Evolutionary conservation across 1,140 invertebrate species (phyloP), one percentile per base, ranked within the genome.

Genomic region (Episyrphus balteatus): DNA sequence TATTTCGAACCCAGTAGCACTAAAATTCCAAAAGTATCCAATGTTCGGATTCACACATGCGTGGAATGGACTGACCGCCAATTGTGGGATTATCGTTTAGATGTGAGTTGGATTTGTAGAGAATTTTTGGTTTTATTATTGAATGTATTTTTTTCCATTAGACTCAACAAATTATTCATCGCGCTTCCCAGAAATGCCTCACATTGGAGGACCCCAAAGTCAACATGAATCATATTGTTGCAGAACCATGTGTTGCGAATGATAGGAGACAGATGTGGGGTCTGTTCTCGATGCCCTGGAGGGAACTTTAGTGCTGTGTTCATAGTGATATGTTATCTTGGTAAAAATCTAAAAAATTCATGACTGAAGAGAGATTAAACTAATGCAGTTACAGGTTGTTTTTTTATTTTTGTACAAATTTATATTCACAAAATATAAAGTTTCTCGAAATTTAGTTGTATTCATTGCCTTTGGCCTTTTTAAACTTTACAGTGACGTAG

Each of bases 181-280:
- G 50, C 8, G 52, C 55, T 7, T 52, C 59, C 7, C 60, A 67
- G 39, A 51, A 58, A 6, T 68, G 65, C 40, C 55, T 68, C 1
- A 67, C 62, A 5, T 51, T 66, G 1, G 62, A 66, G 37, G 42
- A 64, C 31, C 55, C 59, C 3, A 58, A 53, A 19, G 61, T 61
- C 32, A 34, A 51, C 6, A 51, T 54, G 11, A 56, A 21, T 3
- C 55, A 59, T 13, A 61, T 66, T 47, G 54, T 67, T 10, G 59
- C 44, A 44, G 56, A 58, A 47, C 52, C 62, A 31, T 62, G 59
- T 47, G 50, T 59, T 49, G 59, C 57, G 41, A 61, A 65, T 44
- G 62, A 65, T 51, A 58, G 62, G 30, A 62, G 61, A 50, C 65
- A 68, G 19, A 66, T 65, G 53, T 68, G 65, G 65, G 62, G 59